Evolutionary conservation across 2,888 invertebrate genomes (phyloP), one percentile per base, ranked within the genome.

Genomic region (Herminia tarsipennalis): DNA sequence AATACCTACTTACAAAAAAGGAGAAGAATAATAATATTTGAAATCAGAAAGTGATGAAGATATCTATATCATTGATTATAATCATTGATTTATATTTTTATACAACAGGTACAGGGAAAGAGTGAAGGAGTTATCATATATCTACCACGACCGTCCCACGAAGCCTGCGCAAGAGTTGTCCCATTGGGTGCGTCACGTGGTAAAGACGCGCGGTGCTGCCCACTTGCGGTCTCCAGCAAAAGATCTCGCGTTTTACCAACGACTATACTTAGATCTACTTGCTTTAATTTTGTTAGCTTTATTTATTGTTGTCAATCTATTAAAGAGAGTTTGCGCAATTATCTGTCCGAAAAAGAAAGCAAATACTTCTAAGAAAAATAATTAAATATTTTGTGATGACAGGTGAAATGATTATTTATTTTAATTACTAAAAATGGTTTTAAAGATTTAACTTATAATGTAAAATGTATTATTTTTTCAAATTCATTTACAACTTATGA

Each of bases 161-260:
- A 81, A 86, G 9, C 92, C 94, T 0, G 66, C 92, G 44, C 92
- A 93, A 12, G 91, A 91, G 1, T 92, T 94, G 9, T 76, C 92
- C 18, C 94, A 92, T 81, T 94, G 94, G 94, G 88, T 93, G 17
- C 94, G 94, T 69, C 93, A 94, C 70, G 92, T 93, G 3, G 92
- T 88, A 2, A 78, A 87, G 38, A 92, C 93, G 1, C 78, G 84
- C 13, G 93, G 93, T 0, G 92, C 91, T 2, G 84, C 83, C 5
- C 82, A 93, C 62, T 66, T 86, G 2, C 57, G 65, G 14, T 62
- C 65, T 3, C 60, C 60, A 14, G 68, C 60, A 10, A 33, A 59
- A 0, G 10, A 36, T 18, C 33, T 65, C 10, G 60, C 63, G 12
- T 38, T 47, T 13, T 65, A 70, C 42, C 60, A 66, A 39, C 59